Conservation (phyloP, 1,140 invertebrate species). For the Adoxophyes honmai region DNA sequence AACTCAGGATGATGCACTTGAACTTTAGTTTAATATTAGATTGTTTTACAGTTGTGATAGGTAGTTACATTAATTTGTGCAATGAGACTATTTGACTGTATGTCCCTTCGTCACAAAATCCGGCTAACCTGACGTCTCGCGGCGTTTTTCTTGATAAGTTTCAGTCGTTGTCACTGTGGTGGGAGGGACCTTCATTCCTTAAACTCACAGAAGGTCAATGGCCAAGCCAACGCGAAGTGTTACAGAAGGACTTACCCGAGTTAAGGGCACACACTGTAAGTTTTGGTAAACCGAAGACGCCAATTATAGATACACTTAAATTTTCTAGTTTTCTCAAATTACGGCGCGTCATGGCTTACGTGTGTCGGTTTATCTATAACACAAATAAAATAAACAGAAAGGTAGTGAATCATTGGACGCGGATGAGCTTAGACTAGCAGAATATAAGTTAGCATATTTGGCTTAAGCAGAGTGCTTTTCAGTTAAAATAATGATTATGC, state of each 20-base stretch:
- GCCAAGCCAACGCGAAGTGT: not conserved
- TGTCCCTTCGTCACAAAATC: not conserved
- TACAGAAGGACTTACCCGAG: not conserved
- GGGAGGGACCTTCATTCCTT: not conserved
- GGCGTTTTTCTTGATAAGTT: not conserved
- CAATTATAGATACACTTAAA: not conserved
- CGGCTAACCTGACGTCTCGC: not conserved
- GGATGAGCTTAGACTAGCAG: constrained; percentile 4
- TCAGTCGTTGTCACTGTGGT: not conserved
- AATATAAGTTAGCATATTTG: constrained; percentile 10
- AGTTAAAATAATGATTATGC: constrained; percentile 5
- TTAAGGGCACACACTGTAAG: not conserved
- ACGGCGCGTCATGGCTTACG: constrained; percentile 1
- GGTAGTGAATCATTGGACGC: not conserved
- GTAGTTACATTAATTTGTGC: not conserved
- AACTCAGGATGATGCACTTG: too few relatives aligned
- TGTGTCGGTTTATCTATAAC: constrained; percentile 1
- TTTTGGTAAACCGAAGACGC: not conserved
- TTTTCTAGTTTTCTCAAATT: constrained; percentile 17
- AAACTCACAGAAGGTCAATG: not conserved
- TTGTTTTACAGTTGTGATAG: too few relatives aligned
- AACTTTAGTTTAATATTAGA: too few relatives aligned
- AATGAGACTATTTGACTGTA: not conserved
- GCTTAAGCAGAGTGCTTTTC: constrained; percentile 14
- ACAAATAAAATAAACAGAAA: not conserved